Percentiles rank a stretch among this genome's conserved stretches.
phyloP scores from a whole-genome alignment of 1,140 invertebrate species.

The Phortica variegata region DNA sequence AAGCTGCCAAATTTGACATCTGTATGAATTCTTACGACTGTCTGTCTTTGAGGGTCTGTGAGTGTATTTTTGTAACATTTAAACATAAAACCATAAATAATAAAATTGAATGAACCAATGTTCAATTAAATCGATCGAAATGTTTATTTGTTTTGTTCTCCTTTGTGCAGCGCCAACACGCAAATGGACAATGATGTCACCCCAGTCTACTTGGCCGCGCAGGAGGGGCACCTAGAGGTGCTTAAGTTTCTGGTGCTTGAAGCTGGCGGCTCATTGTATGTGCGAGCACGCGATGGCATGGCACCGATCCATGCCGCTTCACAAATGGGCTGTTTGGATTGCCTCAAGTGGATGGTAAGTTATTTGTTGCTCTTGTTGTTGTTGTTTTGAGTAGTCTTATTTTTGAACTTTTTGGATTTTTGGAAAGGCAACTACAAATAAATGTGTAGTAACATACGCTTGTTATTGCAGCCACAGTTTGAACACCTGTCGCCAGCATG shows the following conservation, averaged over 20 bases:
- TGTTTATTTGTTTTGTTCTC: background rate
- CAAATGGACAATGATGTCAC: constrained; percentile 89
- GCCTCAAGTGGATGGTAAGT: constrained; percentile 86
- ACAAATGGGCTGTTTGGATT: constrained; percentile 82
- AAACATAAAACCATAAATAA: too few species aligned
- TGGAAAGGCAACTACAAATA: constrained; percentile 5
- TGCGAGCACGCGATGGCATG: constrained; percentile 83
- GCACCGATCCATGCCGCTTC: constrained; percentile 83
- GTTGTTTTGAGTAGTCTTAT: background rate
- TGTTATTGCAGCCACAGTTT: constrained; percentile 1
- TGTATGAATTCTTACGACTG: too few species aligned
- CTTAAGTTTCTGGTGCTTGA: constrained; percentile 79
- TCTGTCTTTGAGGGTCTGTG: too few species aligned
- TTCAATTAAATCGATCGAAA: background rate
- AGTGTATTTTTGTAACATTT: too few species aligned
- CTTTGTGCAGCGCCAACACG: constrained; percentile 71
- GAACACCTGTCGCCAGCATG: background rate
- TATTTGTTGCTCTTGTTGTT: too few species aligned
- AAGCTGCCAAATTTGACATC: too few species aligned
- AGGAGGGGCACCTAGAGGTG: constrained; percentile 83
- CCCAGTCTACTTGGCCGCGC: constrained; percentile 84
- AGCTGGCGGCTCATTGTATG: constrained; percentile 73
- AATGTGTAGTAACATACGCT: constrained; percentile 4
- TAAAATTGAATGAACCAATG: too few species aligned
- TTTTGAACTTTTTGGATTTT: constrained; percentile 7